These are phyloP conservation scores for Mystacornis crossleyi DNA, from an alignment of 2,113 vertebrate species.

Conservation along the genomic window DNA sequence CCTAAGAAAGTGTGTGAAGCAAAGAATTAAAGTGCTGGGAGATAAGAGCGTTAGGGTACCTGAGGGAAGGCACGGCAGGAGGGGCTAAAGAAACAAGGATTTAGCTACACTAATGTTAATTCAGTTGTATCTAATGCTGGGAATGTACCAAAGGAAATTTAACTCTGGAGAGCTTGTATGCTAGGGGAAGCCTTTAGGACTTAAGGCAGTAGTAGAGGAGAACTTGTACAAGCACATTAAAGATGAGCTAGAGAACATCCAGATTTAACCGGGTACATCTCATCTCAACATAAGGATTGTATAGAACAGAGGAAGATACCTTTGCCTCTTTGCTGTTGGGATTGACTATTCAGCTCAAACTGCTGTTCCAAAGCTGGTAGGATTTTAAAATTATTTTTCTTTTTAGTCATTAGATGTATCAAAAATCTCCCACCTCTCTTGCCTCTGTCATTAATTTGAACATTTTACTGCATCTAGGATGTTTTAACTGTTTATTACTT, in stretches of 20 bases:
- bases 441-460: neutral
- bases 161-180: neutral
- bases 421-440: neutral
- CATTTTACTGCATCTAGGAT: neutral
- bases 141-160: neutral
- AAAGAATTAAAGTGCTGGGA: slow-evolving; percentile 37
- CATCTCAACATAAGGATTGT: neutral
- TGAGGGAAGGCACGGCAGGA: neutral
- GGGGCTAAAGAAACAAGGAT: neutral
- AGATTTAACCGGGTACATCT: neutral
- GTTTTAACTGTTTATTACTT: neutral
- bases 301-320: neutral
- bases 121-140: neutral
- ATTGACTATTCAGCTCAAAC: neutral
- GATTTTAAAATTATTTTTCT: neutral
- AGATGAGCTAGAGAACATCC: neutral
- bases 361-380: neutral
- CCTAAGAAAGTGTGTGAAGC: slow-evolving; percentile 42
- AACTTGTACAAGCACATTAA: neutral
- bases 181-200: neutral
- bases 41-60: neutral
- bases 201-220: neutral
- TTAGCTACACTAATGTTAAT: neutral
- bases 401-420: neutral
- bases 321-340: neutral